Evolutionary conservation across 1,140 invertebrate species (phyloP), one percentile per base, ranked within the genome.

Genomic region (Solenopsis fugax): DNA sequence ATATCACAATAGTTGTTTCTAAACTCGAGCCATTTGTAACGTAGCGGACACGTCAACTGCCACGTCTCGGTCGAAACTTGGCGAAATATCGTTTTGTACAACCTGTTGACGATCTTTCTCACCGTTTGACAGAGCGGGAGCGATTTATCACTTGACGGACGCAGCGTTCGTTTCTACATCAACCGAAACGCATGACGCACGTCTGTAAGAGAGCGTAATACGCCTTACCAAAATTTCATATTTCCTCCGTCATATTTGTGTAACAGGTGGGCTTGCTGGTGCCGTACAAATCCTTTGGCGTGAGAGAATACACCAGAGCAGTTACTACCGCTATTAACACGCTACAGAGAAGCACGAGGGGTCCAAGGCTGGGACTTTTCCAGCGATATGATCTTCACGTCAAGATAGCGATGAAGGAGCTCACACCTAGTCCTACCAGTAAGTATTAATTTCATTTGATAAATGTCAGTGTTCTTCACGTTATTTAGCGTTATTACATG

Each of bases 381-480:
- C 96, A 97, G 91, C 95, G 96, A 89, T 97, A 97, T 94, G 97
- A 97, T 90, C 96, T 97, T 81, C 96, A 97, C 89, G 96, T 97
- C 87, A 96, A 96, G 89, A 96, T 97, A 91, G 96, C 95, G 80
- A 97, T 97, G 96, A 96, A 97, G 91, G 96, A 96, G 90, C 95
- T 98, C 85, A 97, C 97, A 73, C 97, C 97, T 52, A 98, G 97
- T 95, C 97, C 97, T 67, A 98, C 96, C 94, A 97, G 97, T 98
- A 94, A 97, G 96, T 96, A 65, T 81, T 60, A 41, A 34, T 84
- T 54, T 37, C 2, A 48, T 6, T 34, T 72, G 21, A 45, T n/a
- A n/a, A n/a, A n/a, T 48, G 18, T 41, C 52, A 4, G 3, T 24
- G 24, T 37, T 41, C 0, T 41, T 41, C 41, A n/a, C n/a, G 0